Evolutionary conservation across 2,113 vertebrate species (phyloP), one percentile per base, ranked within the genome.

Genomic region (Planiliza haematocheilus): DNA sequence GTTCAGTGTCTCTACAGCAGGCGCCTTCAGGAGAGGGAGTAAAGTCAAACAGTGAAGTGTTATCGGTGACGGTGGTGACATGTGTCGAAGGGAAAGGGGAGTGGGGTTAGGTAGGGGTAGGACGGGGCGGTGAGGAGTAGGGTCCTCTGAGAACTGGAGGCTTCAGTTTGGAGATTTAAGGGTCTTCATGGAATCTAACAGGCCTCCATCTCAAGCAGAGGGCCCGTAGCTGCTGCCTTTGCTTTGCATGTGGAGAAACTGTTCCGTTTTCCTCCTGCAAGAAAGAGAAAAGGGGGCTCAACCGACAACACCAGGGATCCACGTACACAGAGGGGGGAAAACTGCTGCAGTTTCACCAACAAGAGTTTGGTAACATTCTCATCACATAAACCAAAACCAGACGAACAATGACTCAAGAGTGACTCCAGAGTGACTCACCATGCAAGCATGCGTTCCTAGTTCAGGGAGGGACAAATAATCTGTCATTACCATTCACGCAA

Each of bases 141-240:
- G 79, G 17, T 88, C 87, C 90, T 87, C 86, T 89, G 90, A 90
- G 87, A 87, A 83, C 58, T 53, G 89, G 91, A 91, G 88, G 86
- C 82, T 82, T 88, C 59, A 59, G 85, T 69, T 86, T 83, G 77
- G 87, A 80, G 74, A 70, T 86, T 83, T 89, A 91, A 93, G 89
- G 88, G 92, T 89, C 88, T 89, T 87, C 71, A 67, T 88, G 85
- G 86, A 83, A 89, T 89, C 96, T 95, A 99, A 91, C 97, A 98
- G 95, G 98, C 97, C 95, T 98, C 97, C 98, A 97, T 98, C 95
- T 99, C 97, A 82, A 97, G 95, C 91, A 97, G 95, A 91, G 96
- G 96, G 91, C 96, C 97, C 75, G 96, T 94, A 94, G 96, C 93
- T 85, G 96, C 95, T 87, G 97, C 94, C 96, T 98, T 98, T 82